Percentiles rank a stretch among this genome's conserved stretches.
These are phyloP conservation scores for Galendromus occidentalis DNA, from an alignment of 1,140 invertebrate genomes.

Conservation along the genomic window DNA sequence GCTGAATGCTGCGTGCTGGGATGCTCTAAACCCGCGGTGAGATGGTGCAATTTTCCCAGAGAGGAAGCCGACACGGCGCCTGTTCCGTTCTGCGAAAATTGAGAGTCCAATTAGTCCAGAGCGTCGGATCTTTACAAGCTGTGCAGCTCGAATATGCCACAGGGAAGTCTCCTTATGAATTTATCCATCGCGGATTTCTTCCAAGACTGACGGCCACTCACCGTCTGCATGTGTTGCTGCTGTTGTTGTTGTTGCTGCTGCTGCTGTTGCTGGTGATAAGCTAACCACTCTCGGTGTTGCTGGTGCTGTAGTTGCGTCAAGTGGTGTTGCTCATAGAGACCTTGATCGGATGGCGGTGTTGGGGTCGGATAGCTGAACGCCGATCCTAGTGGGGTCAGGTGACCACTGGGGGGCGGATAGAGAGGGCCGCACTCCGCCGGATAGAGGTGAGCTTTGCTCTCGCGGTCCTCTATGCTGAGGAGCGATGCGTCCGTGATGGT, in stretches of 20 bases:
- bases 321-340: background rate
- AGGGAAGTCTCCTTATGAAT: no score
- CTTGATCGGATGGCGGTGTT: background rate
- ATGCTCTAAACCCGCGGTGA: background rate
- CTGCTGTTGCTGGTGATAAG: background rate
- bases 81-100: background rate
- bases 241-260: slow-evolving; percentile 2
- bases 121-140: no score
- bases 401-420: background rate
- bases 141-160: no score
- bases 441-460: background rate
- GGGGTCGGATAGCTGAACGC: background rate
- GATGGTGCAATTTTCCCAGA: background rate
- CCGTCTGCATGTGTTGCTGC: background rate
- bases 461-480: background rate
- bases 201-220: background rate
- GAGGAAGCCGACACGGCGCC: background rate
- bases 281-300: slow-evolving; percentile 4
- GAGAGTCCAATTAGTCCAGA: no score
- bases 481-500: background rate
- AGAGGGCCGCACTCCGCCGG: no score
- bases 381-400: background rate
- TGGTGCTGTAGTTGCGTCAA: background rate
- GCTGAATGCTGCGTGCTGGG: background rate
- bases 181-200: background rate